These are phyloP conservation scores for Mylabris phalerata DNA, from an alignment of 1,140 invertebrate genomes.

Conservation along the genomic window DNA sequence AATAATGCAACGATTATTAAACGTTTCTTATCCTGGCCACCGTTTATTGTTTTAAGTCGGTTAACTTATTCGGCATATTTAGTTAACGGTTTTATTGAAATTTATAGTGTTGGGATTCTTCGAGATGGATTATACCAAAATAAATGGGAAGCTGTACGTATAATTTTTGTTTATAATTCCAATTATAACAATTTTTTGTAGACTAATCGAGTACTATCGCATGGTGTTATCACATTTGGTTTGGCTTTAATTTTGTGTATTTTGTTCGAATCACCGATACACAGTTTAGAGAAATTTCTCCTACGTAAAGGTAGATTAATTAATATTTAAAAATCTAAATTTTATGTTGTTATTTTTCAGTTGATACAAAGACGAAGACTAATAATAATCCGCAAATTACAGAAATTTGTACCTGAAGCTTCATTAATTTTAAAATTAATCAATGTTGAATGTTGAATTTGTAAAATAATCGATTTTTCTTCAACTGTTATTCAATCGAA, in stretches of 20 bases:
- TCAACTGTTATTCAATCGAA: no score
- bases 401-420: no score
- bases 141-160: slow-evolving; percentile 46
- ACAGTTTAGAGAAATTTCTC: slow-evolving; percentile 60
- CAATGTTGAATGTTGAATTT: no score
- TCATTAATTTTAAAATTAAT: no score
- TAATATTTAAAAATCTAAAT: no score
- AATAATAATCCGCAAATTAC: no score
- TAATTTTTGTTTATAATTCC: neutral
- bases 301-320: slow-evolving; percentile 40
- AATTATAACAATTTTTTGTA: slow-evolving; percentile 39
- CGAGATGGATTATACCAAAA: slow-evolving; percentile 48
- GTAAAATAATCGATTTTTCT: no score
- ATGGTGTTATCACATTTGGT: slow-evolving; percentile 53
- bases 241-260: slow-evolving; percentile 56
- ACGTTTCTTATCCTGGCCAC: slow-evolving; percentile 56
- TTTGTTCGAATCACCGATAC: slow-evolving; percentile 62
- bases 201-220: slow-evolving; percentile 48
- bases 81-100: slow-evolving; percentile 58
- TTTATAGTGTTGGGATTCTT: slow-evolving; percentile 52
- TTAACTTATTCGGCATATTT: slow-evolving; percentile 65
- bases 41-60: slow-evolving; percentile 56
- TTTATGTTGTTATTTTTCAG: no score
- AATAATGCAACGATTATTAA: slow-evolving; percentile 56
- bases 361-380: no score